These are phyloP conservation scores for Arctopsyche grandis DNA, from an alignment of 1,140 invertebrate species.

Conservation along the genomic window DNA sequence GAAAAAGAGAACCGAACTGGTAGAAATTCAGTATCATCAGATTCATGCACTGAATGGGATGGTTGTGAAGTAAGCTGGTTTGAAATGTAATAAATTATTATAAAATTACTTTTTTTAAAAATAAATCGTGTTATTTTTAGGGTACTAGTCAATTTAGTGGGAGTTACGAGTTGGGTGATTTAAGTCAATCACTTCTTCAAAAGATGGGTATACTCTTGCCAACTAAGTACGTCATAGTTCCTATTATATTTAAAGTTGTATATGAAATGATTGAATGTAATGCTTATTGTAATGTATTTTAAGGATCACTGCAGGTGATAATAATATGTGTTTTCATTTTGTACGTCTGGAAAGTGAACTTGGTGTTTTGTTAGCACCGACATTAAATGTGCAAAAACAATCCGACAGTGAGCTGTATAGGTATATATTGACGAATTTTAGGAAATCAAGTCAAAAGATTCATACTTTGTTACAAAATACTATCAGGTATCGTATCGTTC, in stretches of 20 bases:
- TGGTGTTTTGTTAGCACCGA: conserved; percentile 73
- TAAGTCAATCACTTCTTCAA: conserved; percentile 75
- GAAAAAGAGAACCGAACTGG: conserved; percentile 62
- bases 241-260: background rate
- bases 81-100: conserved; percentile 1
- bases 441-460: conserved; percentile 73
- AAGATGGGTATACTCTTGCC: conserved; percentile 76
- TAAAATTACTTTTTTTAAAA: background rate
- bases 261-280: conserved; percentile 15
- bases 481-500: conserved; percentile 65
- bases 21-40: conserved; percentile 60
- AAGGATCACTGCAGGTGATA: conserved; percentile 71
- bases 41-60: conserved; percentile 71
- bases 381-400: conserved; percentile 63
- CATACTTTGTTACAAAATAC: conserved; percentile 77
- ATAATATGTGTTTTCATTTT: conserved; percentile 76
- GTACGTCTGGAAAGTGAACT: conserved; percentile 74
- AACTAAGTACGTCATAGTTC: conserved; percentile 59
- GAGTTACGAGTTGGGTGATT: conserved; percentile 74
- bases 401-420: conserved; percentile 63
- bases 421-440: conserved; percentile 74
- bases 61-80: conserved; percentile 57
- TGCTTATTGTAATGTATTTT: conserved; percentile 49
- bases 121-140: conserved; percentile 59
- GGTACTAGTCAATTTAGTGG: conserved; percentile 73